These are phyloP conservation scores for Macrobrachium rosenbergii DNA, from an alignment of 1,140 invertebrate genomes.

Conservation along the genomic window DNA sequence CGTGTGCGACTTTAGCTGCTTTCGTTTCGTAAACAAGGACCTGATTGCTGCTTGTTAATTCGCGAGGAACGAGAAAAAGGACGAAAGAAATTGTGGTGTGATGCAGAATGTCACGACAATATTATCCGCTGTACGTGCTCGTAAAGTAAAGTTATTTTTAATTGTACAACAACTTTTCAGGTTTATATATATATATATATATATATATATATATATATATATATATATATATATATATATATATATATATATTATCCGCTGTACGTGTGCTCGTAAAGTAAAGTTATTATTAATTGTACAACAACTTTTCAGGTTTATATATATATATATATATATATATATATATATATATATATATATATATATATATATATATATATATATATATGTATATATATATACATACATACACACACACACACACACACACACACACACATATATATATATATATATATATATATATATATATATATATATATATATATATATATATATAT, in stretches of 20 bases:
- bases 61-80: too few relatives aligned
- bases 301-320: too few relatives aligned
- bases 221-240: too few relatives aligned
- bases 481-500: constrained; percentile 8
- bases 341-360: constrained; percentile 12
- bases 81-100: too few relatives aligned
- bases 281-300: too few relatives aligned
- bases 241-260: too few relatives aligned
- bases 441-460: constrained; percentile 24
- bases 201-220: constrained; percentile 27
- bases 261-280: too few relatives aligned
- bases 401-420: constrained; percentile 23
- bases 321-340: constrained; percentile 19
- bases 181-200: background rate
- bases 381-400: constrained; percentile 24
- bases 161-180: background rate
- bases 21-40: too few relatives aligned
- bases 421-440: constrained; percentile 20
- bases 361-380: constrained; percentile 15
- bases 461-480: constrained; percentile 24
- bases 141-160: too few relatives aligned
- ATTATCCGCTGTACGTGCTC: background rate
- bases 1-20: too few relatives aligned
- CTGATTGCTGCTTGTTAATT: too few relatives aligned
- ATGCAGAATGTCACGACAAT: background rate